Evolutionary conservation across 2,888 invertebrate genomes (phyloP).

Genomic region (Azorinus chamasolen): DNA sequence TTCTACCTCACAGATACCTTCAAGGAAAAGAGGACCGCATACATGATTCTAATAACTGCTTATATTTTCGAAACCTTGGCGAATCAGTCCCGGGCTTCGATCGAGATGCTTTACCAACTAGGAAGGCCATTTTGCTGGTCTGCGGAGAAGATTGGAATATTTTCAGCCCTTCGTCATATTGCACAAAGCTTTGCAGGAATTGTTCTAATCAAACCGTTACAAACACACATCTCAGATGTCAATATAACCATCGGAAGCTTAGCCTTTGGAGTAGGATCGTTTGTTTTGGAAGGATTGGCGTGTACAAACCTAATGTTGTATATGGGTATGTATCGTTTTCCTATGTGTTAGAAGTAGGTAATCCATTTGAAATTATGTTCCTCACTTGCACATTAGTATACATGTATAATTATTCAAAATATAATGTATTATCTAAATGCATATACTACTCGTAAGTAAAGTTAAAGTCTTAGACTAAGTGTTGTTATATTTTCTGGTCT

Average conservation of each 20-base stretch:
- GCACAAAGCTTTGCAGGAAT: conserved; percentile 40
- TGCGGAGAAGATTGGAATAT: conserved; percentile 55
- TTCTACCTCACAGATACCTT: conserved; percentile 26
- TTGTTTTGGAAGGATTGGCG: conserved; percentile 43
- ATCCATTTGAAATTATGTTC: no score
- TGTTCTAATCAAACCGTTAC: conserved; percentile 33
- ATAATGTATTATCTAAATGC: no score
- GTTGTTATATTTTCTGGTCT: no score
- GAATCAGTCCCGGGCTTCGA: conserved; percentile 7
- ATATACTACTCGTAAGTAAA: no score
- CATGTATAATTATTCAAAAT: no score
- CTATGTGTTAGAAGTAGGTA: not conserved
- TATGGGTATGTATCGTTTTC: conserved; percentile 40
- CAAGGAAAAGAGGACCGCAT: conserved; percentile 22
- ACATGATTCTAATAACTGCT: conserved; percentile 27
- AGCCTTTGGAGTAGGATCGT: conserved; percentile 33
- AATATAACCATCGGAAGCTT: conserved; percentile 37
- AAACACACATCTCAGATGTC: conserved; percentile 44
- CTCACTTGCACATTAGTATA: no score
- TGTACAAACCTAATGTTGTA: conserved; percentile 46
- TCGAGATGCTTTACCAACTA: conserved; percentile 54
- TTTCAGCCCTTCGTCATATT: conserved; percentile 30
- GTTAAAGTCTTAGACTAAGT: no score
- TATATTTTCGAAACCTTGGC: conserved; percentile 25
- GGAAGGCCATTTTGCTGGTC: conserved; percentile 65